Conservation (phyloP, 2,113 vertebrate species). For the Chascanopsetta lugubris region DNA sequence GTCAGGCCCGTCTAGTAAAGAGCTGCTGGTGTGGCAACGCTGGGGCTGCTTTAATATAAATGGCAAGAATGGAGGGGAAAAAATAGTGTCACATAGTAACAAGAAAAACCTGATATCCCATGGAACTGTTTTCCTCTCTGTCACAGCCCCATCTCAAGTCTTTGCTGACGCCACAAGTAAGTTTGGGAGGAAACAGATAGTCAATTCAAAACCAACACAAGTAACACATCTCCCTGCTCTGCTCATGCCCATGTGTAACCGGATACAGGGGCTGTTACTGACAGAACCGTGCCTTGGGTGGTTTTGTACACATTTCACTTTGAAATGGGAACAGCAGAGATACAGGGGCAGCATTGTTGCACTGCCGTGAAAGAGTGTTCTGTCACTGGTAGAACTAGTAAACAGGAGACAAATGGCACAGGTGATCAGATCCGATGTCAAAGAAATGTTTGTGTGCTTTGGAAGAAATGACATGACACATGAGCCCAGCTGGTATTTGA, state of each 20-base stretch:
- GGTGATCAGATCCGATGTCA: constrained; percentile 4
- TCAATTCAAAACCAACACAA: constrained; percentile 15
- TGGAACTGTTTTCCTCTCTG: background rate
- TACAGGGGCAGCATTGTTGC: constrained; percentile 49
- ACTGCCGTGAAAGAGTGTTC: constrained; percentile 26
- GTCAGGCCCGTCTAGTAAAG: background rate
- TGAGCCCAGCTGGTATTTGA: background rate
- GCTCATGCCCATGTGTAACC: constrained; percentile 21
- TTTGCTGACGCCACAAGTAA: background rate
- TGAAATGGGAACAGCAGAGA: constrained; percentile 34
- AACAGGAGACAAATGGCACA: constrained; percentile 6
- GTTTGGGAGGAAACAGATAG: constrained; percentile 25
- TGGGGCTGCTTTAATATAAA: too few species aligned
- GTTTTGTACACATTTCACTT: constrained; percentile 34
- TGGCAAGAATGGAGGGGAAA: too few species aligned
- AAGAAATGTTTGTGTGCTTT: background rate
- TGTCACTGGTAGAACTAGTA: constrained; percentile 13
- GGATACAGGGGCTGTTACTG: constrained; percentile 44
- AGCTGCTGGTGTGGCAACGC: background rate
- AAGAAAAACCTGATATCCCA: too few species aligned
- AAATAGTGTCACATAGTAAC: too few species aligned
- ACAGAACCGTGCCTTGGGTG: constrained; percentile 32
- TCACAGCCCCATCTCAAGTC: background rate
- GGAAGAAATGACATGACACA: background rate
- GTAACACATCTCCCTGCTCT: constrained; percentile 11